Evolutionary conservation across 2,113 vertebrate genomes (phyloP).

Genomic region (Hydrochoerus hydrochaeris): DNA sequence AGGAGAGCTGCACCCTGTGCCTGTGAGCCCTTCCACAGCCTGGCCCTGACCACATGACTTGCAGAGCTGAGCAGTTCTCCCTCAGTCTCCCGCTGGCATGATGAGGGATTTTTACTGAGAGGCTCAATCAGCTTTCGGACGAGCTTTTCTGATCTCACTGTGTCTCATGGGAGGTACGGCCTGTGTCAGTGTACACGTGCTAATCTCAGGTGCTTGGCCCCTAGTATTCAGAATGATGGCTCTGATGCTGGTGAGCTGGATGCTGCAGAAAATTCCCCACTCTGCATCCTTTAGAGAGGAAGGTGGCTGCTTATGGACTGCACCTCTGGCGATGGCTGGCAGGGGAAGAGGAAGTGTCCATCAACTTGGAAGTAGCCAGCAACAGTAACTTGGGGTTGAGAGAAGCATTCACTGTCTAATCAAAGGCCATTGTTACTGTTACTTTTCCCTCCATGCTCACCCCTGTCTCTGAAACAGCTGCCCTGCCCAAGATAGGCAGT

Average conservation of each 20-base stretch:
- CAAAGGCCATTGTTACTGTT: conserved; percentile 28
- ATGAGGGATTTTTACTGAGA: conserved; percentile 14
- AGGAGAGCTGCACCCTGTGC: neutral
- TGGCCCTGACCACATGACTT: neutral
- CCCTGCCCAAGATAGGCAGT: neutral
- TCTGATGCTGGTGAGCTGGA: neutral
- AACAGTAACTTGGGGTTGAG: neutral
- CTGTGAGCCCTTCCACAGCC: neutral
- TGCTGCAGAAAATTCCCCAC: neutral
- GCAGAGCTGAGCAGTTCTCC: neutral
- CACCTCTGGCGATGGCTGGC: no score
- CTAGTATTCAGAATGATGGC: neutral
- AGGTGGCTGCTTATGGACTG: neutral
- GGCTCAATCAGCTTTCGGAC: neutral
- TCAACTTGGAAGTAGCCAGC: neutral
- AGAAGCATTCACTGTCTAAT: neutral
- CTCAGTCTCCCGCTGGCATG: neutral
- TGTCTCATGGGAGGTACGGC: neutral
- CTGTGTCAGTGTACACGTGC: neutral
- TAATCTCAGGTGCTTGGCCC: neutral
- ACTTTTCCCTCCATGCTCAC: neutral
- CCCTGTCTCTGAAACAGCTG: neutral
- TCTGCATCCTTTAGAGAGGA: neutral
- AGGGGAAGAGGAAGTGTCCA: neutral
- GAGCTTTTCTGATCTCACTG: neutral